These are phyloP conservation scores for Pterophyllum scalare DNA, from an alignment of 2,113 vertebrate species.

Conservation along the genomic window DNA sequence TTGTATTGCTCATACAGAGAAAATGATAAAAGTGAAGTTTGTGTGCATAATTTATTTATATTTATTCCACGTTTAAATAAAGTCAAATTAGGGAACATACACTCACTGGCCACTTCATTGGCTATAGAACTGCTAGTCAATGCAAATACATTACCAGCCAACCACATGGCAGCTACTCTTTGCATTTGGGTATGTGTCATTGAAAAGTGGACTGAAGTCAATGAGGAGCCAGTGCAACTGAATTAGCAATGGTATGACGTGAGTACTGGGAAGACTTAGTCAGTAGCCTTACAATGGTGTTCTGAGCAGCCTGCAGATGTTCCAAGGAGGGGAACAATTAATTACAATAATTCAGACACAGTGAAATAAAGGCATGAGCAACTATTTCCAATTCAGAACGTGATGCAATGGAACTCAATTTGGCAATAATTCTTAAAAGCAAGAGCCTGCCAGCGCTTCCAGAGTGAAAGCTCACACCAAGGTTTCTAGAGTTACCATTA, in stretches of 20 bases:
- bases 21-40: neutral
- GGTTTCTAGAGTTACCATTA: neutral
- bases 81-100: neutral
- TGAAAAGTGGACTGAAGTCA: neutral
- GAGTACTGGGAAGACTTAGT: neutral
- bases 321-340: neutral
- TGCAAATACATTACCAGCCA: no score
- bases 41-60: neutral
- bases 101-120: no score
- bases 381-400: accelerated
- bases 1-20: neutral
- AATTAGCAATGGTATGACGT: neutral
- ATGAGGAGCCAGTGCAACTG: neutral
- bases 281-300: neutral
- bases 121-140: no score
- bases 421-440: neutral
- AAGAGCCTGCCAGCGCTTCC: neutral
- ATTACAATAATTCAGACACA: neutral
- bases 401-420: neutral
- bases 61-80: neutral
- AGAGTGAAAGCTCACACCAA: neutral
- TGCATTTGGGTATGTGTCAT: no score
- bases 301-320: neutral
- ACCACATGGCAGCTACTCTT: no score
- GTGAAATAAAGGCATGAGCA: neutral